phyloP scores from a whole-genome alignment of 2,888 invertebrate genomes.

The Geophilus truncorum region DNA sequence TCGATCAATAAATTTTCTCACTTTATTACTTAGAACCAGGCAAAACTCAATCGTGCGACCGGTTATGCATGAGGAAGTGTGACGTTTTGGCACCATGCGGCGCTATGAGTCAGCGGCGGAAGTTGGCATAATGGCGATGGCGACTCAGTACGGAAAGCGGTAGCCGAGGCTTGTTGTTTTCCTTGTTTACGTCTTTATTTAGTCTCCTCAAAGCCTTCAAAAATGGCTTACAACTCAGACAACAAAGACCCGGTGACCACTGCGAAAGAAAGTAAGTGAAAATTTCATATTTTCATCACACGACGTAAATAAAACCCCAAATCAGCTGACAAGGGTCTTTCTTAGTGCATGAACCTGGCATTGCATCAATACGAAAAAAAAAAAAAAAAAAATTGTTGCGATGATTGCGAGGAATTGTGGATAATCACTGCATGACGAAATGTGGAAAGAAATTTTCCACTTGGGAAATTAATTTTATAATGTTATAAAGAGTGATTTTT shows the following conservation, averaged over 20 bases:
- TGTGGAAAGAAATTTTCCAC: not conserved
- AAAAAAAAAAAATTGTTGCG: not conserved
- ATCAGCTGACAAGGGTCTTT: not conserved
- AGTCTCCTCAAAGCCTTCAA: not conserved
- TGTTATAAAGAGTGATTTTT: not conserved
- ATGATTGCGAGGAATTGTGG: not conserved
- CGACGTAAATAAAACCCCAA: not conserved
- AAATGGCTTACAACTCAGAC: not conserved
- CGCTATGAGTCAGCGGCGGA: not conserved
- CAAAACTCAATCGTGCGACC: too few relatives aligned
- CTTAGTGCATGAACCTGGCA: not conserved
- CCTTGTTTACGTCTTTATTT: slow-evolving; percentile 7
- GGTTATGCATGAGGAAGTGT: not conserved
- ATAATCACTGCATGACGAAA: not conserved
- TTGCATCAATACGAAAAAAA: not conserved
- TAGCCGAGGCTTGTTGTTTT: not conserved
- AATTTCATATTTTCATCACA: too few relatives aligned
- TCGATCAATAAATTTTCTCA: too few relatives aligned
- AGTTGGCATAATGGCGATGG: slow-evolving; percentile 1
- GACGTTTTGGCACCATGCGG: not conserved
- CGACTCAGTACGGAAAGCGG: not conserved
- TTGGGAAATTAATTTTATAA: not conserved
- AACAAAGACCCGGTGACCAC: not conserved
- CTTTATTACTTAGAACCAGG: too few relatives aligned
- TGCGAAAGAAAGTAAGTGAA: not conserved